A percentile compares a stretch with the other conserved stretches of the same genome.
Evolutionary conservation across 2,888 invertebrate species (phyloP).

Genomic region (Rotaria magnacalcarata): DNA sequence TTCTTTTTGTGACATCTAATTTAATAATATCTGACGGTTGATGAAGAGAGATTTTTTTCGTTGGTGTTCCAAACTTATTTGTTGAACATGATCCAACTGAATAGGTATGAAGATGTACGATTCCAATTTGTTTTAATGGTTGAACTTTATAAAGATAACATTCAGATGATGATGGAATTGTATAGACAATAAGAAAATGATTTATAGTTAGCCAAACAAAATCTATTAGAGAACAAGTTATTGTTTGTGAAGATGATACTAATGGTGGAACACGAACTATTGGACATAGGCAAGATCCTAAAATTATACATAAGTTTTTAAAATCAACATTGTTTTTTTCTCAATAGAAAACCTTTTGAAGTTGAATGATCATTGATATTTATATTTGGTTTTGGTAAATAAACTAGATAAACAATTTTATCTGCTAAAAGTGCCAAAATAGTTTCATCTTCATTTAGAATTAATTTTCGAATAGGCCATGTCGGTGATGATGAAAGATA

Average conservation of each 20-base stretch:
- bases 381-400: not conserved
- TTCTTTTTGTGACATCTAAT: not conserved
- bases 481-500: constrained; percentile 9
- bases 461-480: not conserved
- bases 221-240: not conserved
- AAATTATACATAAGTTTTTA: not conserved
- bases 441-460: constrained; percentile 11
- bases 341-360: not conserved
- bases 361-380: not conserved
- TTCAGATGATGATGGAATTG: not conserved
- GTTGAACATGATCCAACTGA: not conserved
- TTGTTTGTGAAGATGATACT: not conserved
- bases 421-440: not conserved
- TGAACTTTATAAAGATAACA: not conserved
- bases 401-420: not conserved
- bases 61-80: not conserved
- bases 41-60: not conserved
- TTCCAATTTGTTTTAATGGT: not conserved
- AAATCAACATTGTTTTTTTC: not conserved
- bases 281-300: not conserved
- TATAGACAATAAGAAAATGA: not conserved
- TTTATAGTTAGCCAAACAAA: not conserved
- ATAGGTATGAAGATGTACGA: not conserved
- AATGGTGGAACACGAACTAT: not conserved
- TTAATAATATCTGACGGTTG: not conserved